These are phyloP conservation scores for Arremon brunneinucha DNA, from an alignment of 2,797 vertebrate species.

Conservation along the genomic window DNA sequence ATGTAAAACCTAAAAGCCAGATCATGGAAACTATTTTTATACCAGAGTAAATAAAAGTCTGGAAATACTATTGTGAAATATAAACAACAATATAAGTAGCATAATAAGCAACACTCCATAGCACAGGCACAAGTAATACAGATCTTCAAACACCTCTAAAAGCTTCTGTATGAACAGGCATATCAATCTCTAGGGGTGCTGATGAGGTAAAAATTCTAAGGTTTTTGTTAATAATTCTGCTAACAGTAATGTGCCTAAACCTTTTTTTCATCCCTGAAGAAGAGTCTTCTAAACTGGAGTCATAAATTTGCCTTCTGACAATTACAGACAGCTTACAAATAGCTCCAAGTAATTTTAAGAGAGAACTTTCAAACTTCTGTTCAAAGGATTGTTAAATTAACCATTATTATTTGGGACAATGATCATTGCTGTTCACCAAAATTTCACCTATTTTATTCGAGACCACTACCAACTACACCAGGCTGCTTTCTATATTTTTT, in stretches of 20 bases:
- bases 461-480: neutral
- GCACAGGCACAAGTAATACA: neutral
- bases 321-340: neutral
- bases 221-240: neutral
- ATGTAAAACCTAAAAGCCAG: conserved; percentile 20
- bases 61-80: conserved; percentile 33
- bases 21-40: conserved; percentile 40
- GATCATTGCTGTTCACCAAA: neutral
- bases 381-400: neutral
- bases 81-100: conserved; percentile 14
- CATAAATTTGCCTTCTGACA: neutral
- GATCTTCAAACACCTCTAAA: neutral
- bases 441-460: neutral
- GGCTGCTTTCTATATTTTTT: neutral
- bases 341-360: neutral
- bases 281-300: neutral
- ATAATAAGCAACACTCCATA: neutral
- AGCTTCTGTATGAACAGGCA: neutral
- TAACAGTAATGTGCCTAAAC: neutral
- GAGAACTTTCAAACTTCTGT: neutral
- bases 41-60: conserved; percentile 36
- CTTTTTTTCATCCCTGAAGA: neutral
- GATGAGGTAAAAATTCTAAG: neutral
- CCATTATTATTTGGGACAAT: neutral
- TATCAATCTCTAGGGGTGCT: neutral